A percentile compares a stretch with the other conserved stretches of the same genome.
phyloP scores from a whole-genome alignment of 2,113 vertebrate genomes.

The Callipepla squamata region DNA sequence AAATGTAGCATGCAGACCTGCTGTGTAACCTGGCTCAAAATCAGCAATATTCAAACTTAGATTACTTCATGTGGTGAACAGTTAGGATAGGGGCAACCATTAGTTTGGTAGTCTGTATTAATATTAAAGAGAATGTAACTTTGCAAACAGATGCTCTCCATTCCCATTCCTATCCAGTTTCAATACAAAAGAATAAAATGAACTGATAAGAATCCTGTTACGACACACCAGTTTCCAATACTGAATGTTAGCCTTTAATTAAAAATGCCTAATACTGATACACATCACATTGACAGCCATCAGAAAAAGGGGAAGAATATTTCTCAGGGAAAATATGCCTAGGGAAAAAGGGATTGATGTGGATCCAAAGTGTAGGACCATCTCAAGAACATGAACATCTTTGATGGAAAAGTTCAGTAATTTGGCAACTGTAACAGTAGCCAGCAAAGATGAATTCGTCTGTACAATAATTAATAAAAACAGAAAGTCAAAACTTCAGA shows the following conservation, averaged over 20 bases:
- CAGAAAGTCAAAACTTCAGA: background rate
- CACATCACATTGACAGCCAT: background rate
- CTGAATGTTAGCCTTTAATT: background rate
- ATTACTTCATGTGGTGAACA: background rate
- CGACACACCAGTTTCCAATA: background rate
- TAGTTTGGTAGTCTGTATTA: background rate
- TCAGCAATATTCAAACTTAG: constrained; percentile 12
- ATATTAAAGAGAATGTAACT: background rate
- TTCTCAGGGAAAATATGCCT: background rate
- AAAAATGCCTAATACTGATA: background rate
- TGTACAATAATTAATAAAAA: constrained; percentile 1
- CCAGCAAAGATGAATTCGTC: background rate
- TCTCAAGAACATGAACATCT: background rate
- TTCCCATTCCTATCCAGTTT: background rate
- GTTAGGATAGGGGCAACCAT: background rate
- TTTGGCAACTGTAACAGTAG: background rate
- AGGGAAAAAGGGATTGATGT: background rate
- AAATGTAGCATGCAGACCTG: background rate
- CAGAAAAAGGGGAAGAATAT: background rate
- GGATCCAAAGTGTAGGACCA: background rate
- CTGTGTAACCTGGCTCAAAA: constrained; percentile 42
- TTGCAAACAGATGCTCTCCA: background rate
- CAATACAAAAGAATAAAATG: background rate
- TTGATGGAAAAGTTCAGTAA: background rate
- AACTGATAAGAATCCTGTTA: background rate